Base-by-base conservation (phyloP, 2,888 invertebrate genomes). In the Epiblema foenella region DNA sequence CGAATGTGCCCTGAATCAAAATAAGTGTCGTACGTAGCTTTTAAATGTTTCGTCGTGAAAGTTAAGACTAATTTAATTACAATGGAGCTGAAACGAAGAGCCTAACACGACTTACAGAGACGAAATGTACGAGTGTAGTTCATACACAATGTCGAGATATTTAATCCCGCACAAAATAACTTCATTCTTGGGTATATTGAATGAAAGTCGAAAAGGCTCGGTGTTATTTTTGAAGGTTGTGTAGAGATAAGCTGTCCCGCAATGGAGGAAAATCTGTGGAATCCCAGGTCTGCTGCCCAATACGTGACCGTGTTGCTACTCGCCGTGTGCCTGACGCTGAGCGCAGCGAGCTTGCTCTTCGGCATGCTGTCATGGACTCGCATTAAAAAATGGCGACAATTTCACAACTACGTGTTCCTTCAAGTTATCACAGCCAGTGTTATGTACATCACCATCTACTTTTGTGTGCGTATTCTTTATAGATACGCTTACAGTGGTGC, bases 11-110 rank as follows among this genome's bases (percentile, higher is more conserved):
- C n/a, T 18, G 52, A 52, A 64, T 64, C 37, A 5, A 20, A 52
- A 52, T 54, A 37, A 52, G 63, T 64, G 64, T 54, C 62, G 29
- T n/a, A 37, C 52, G 52, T 33, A 33, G 64, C 64, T 5, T 52
- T 52, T 39, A 54, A 64, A 54, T 51, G 51, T 10, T 20, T 52
- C 29, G 20, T 24, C 52, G 15, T 39, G 64, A 51, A 39, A 20
- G 37, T 39, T 3, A 64, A 64, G 9, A 17, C n/a, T 29, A 62
- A 49, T 8, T 64, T 37, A 39, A 54, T 52, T 51, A 51, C 52
- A 5, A n/a, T n/a, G 64, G 52, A 64, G 39, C 51, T 39, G 24
- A 64, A 20, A 52, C 64, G 39, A 54, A 52, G 37, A 20, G 8
- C 33, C 33, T 39, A 52, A 39, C 64, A 52, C 39, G 39, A 20